Evolutionary conservation across 2,113 vertebrate species (phyloP), one percentile per base, ranked within the genome.

Genomic region (Myodes glareolus): DNA sequence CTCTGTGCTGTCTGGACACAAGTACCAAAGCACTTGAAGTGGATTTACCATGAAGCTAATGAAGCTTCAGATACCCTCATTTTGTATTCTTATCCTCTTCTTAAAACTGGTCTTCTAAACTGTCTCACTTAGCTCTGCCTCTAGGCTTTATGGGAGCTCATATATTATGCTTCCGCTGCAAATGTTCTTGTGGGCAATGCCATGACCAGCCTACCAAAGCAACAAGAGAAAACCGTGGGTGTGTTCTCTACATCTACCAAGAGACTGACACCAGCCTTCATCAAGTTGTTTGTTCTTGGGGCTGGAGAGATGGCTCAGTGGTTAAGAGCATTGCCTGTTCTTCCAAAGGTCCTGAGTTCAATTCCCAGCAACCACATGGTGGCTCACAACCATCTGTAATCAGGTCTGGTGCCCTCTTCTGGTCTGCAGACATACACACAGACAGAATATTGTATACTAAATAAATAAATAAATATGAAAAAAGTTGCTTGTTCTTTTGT

Each of bases 61-160:
- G 45, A 92, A 91, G 84, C 65, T 86, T 91, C 63, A 39, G n/a
- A 82, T 84, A 95, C 90, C 87, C 52, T 89, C 92, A 89, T 50
- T 91, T 33, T 87, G 31, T 75, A 58, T 90, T 89, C n/a, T 94
- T 96, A 93, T 92, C 78, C 94, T 86, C 70, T 92, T 82, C 94
- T 89, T 70, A 78, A 92, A 96, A 96, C 11, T 94, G n/a, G 39
- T 84, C 63, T 91, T 68, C 73, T 82, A 95, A 88, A 76, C 87
- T 55, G 7, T 87, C 17, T 75, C 87, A 70, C 29, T 45, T 91
- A 16, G 39, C 72, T 95, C 72, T 96, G n/a, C 27, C 78, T 45
- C 94, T 89, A 27, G 72, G 27, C 86, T 52, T 91, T 68, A 21
- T 21, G 67, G 88, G 86, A 85, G 55, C 10, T 94, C 86, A 63